Evolutionary conservation across 2,113 vertebrate genomes (phyloP).

Genomic region (Nothoprocta pentlandii): DNA sequence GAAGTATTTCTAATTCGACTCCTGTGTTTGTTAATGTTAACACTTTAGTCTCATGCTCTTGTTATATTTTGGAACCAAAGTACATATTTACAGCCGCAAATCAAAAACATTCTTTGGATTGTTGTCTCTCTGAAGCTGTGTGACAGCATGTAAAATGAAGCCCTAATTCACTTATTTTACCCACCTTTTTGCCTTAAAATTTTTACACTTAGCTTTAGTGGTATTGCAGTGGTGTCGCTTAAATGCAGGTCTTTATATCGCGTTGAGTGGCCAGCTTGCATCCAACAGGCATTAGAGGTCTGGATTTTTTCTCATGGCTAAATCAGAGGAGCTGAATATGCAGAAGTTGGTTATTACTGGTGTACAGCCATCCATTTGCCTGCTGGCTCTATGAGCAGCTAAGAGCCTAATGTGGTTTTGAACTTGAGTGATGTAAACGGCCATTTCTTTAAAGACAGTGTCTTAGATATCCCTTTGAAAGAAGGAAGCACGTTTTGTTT

Average conservation of each 20-base stretch:
- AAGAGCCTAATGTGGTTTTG: background rate
- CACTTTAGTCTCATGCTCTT: background rate
- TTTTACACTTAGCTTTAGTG: background rate
- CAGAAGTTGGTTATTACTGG: background rate
- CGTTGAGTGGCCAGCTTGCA: background rate
- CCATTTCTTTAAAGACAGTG: background rate
- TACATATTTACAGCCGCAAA: conserved; percentile 41
- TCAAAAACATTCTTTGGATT: conserved; percentile 31
- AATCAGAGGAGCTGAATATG: background rate
- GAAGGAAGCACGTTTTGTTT: background rate
- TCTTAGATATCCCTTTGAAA: background rate
- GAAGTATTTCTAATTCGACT: background rate
- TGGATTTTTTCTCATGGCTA: background rate
- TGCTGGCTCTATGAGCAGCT: background rate
- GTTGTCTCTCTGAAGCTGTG: background rate
- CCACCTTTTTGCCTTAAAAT: background rate
- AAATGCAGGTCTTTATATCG: background rate
- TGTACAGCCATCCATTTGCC: background rate
- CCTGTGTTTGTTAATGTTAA: background rate
- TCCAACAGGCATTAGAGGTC: background rate
- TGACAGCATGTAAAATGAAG: background rate
- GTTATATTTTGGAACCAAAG: background rate
- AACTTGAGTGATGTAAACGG: background rate
- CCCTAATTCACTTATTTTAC: background rate
- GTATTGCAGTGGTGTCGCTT: background rate